Base-by-base conservation (phyloP, 1,140 invertebrate species). In the Leptestheria dahalacensis region DNA sequence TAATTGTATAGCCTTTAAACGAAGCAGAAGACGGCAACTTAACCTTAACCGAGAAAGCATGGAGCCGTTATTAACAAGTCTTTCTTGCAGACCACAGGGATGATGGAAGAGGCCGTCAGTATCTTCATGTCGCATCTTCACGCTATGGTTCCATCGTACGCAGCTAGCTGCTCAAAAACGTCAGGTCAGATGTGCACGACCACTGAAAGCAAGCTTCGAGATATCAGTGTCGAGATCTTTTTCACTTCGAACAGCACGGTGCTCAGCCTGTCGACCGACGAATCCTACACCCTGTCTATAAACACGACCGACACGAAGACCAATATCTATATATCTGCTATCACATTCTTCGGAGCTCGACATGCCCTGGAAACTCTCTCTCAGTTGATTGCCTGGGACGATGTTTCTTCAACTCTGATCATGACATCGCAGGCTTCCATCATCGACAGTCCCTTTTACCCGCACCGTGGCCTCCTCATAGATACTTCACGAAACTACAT, bases 401-500 rank as follows among this genome's bases (percentile, higher is more conserved):
- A 52, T 57, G 62, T 33, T 12, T n/a, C 12, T 10, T 29, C 26
- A 26, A 29, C 53, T n/a, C 29, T 62, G 41, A 18, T 62, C n/a
- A 48, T 62, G 48, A 18, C 51, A 3, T 21, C 25, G 1, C 46
- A 49, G 60, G 80, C 77, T 1, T 67, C 69, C 1, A 81, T 91
- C 1, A 68, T 59, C 0, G 88, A 91, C 69, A 74, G 72, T 23
- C 87, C 88, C 0, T 76, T 70, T 0, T 91, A 83, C 70, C 78
- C 81, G 0, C 84, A 88, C 70, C 76, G 88, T 65, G 86, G 86
- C 2, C 70, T 91, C 1, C 68, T 86, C 2, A 66, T 91, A 28
- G 88, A 91, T 65, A 88, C 86, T 0, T 77, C 84, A 0, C 77
- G 88, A 24, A 89, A 88, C 69, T 88, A 77, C 66, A 76, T 82